Evolutionary conservation across 2,888 invertebrate genomes (phyloP).

Genomic region (Papilio gigon): DNA sequence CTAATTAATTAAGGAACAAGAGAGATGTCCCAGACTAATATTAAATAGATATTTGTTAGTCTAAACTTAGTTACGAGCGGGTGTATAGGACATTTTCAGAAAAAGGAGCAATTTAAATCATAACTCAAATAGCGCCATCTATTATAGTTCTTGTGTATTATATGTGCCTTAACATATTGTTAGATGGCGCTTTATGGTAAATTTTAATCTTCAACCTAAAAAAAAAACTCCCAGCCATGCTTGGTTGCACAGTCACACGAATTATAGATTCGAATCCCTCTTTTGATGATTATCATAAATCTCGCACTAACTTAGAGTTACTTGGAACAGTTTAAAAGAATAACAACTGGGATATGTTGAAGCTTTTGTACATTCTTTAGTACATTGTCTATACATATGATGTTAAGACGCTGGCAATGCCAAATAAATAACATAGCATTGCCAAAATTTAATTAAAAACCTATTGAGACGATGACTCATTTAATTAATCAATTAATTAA

Average conservation of each 20-base stretch:
- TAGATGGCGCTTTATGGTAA: neutral
- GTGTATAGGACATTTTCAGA: too few species aligned
- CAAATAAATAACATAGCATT: neutral
- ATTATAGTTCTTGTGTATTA: neutral
- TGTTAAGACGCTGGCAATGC: neutral
- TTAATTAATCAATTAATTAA: neutral
- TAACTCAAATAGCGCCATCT: neutral
- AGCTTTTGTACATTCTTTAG: too few species aligned
- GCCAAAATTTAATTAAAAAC: slow-evolving; percentile 30
- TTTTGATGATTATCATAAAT: too few species aligned
- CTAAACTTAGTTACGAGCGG: too few species aligned
- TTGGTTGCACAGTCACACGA: neutral
- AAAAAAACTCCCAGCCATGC: neutral
- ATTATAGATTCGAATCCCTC: neutral
- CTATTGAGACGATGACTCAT: neutral
- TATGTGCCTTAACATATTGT: neutral
- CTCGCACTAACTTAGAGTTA: too few species aligned
- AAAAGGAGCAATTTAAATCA: too few species aligned
- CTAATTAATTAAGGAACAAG: too few species aligned
- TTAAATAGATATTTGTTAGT: too few species aligned
- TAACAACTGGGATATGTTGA: too few species aligned
- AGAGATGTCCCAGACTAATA: too few species aligned
- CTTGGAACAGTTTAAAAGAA: too few species aligned
- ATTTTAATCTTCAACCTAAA: neutral
- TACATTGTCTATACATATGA: too few species aligned